Conservation (phyloP, 1,140 invertebrate genomes). For the Euschistus heros region DNA sequence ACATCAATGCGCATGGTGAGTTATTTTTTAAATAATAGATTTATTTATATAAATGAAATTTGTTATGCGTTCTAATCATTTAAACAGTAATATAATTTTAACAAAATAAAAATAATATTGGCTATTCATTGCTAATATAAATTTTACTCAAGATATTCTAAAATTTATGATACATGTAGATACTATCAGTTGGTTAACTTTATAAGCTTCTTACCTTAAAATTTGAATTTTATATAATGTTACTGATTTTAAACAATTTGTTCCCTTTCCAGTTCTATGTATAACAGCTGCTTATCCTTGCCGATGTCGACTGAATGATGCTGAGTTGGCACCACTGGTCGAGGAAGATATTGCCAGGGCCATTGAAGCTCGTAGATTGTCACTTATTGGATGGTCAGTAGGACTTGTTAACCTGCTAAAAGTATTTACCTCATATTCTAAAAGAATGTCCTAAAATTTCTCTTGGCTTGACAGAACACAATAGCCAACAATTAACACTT, state of each 20-base stretch:
- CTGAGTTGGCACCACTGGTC: conserved; percentile 55
- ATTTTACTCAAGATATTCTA: no score
- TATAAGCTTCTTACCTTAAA: not conserved
- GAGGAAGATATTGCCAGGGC: conserved; percentile 70
- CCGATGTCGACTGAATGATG: conserved; percentile 66
- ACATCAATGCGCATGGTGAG: conserved; percentile 85
- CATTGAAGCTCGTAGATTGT: conserved; percentile 69
- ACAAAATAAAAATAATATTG: no score
- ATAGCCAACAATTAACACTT: no score
- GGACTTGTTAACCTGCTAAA: not conserved
- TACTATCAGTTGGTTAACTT: not conserved
- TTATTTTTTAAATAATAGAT: conserved; percentile 30
- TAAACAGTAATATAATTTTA: no score
- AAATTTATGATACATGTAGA: no score
- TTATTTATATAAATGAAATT: no score
- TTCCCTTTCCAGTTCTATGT: conserved; percentile 54
- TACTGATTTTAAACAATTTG: not conserved
- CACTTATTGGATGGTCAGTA: conserved; percentile 68
- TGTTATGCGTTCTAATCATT: no score
- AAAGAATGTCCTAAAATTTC: no score
- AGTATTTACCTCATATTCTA: no score
- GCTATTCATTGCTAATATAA: no score
- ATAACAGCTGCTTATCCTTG: conserved; percentile 85
- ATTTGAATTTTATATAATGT: not conserved
- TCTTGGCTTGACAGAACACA: no score